phyloP scores from a whole-genome alignment of 2,113 vertebrate genomes.

The Myiagra hebetior region DNA sequence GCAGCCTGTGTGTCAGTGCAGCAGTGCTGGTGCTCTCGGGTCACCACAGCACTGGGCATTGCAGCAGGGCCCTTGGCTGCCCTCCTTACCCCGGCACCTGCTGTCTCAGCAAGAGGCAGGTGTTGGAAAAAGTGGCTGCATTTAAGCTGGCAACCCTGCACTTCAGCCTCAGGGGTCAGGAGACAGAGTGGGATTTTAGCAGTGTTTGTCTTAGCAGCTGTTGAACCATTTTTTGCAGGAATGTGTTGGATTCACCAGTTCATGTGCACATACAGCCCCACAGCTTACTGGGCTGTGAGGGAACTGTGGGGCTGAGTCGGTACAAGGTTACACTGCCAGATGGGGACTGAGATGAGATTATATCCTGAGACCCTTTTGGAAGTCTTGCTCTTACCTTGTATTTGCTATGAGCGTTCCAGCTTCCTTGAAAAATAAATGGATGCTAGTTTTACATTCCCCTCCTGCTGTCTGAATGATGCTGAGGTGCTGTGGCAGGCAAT shows the following conservation, averaged over 20 bases:
- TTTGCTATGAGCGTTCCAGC: not conserved
- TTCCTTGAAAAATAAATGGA: not conserved
- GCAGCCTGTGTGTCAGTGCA: not conserved
- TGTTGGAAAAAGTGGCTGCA: not conserved
- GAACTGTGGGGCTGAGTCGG: rapidly evolving
- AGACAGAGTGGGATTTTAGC: not conserved
- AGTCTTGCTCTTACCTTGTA: not conserved
- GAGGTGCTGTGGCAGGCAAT: not conserved
- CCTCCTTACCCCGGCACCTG: rapidly evolving
- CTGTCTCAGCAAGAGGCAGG: not conserved
- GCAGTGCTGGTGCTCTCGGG: not conserved
- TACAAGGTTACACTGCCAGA: not conserved
- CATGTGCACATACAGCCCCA: rapidly evolving
- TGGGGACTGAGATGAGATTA: not conserved
- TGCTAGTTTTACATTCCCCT: not conserved
- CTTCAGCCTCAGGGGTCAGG: not conserved
- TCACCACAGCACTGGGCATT: rapidly evolving
- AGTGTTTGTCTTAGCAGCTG: not conserved
- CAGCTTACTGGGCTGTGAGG: rapidly evolving
- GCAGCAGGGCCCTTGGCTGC: not conserved
- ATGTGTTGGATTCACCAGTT: not conserved
- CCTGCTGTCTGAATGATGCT: not conserved
- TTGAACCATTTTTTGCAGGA: not conserved
- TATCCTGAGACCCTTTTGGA: not conserved
- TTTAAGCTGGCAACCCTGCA: not conserved